Evolutionary conservation across 2,797 vertebrate species (phyloP).

Genomic region (Semotilus atromaculatus): DNA sequence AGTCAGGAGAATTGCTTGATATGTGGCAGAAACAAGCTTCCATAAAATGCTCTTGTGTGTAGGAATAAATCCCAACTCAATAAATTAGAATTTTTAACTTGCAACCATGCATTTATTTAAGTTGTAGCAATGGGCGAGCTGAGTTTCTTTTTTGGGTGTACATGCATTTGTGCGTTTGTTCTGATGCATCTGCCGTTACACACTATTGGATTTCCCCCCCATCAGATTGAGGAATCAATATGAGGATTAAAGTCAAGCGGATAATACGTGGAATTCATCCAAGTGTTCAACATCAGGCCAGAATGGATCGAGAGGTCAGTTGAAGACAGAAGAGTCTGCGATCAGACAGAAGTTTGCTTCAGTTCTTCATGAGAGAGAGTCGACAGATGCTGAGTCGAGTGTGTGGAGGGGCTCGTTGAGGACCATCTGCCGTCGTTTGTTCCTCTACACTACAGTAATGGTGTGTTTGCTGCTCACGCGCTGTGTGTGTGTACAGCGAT

Average conservation of each 20-base stretch:
- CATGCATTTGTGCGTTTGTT: neutral
- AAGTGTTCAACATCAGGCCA: neutral
- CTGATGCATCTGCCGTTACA: neutral
- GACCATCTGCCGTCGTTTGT: slow-evolving; percentile 59
- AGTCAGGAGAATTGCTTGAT: no score
- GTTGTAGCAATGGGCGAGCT: neutral
- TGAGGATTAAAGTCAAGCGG: neutral
- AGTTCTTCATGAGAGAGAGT: slow-evolving; percentile 35
- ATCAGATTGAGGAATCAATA: neutral
- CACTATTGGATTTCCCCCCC: neutral
- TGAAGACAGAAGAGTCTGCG: neutral
- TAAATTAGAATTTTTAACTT: neutral
- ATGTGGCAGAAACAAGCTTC: no score
- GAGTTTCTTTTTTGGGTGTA: neutral
- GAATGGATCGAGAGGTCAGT: neutral
- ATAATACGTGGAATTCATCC: neutral
- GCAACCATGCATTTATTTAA: neutral
- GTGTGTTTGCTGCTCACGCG: neutral
- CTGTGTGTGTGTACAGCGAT: neutral
- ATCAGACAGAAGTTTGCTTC: slow-evolving; percentile 9
- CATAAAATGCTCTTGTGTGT: no score
- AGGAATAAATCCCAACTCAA: no score
- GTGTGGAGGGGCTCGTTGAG: slow-evolving; percentile 51
- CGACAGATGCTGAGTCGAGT: slow-evolving; percentile 51
- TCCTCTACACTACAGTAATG: slow-evolving; percentile 36